A percentile compares a stretch with the other conserved stretches of the same genome.
Conservation (phyloP, 2,797 vertebrate genomes). For the Apogon talboti region DNA sequence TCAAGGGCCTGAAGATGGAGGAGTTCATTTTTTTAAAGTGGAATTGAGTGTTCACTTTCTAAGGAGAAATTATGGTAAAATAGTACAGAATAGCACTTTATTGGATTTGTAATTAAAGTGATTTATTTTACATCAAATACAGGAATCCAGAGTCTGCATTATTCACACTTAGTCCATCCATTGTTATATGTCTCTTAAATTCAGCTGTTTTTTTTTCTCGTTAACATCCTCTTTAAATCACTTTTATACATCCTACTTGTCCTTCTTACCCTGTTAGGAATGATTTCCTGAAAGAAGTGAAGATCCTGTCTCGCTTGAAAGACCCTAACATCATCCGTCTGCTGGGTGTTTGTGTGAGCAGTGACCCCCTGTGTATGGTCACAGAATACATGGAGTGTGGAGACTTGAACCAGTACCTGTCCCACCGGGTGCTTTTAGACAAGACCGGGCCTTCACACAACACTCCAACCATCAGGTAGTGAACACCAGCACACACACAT, state of each 20-base stretch:
- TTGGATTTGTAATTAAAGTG: not conserved
- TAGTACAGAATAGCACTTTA: not conserved
- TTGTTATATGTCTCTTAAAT: not conserved
- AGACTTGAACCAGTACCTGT: slow-evolving; percentile 94
- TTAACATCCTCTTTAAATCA: not conserved
- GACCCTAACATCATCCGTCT: slow-evolving; percentile 95
- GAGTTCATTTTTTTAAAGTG: not conserved
- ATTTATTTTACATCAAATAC: not conserved
- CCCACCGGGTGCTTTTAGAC: slow-evolving; percentile 88
- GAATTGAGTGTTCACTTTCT: no score
- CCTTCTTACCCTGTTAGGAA: slow-evolving; percentile 77
- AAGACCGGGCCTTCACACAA: slow-evolving; percentile 83
- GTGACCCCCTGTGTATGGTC: slow-evolving; percentile 94
- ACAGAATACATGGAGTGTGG: slow-evolving; percentile 97
- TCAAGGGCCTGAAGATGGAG: not conserved
- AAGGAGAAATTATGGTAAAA: no score
- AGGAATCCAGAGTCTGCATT: not conserved
- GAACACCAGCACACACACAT: slow-evolving; percentile 1
- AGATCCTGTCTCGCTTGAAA: slow-evolving; percentile 93
- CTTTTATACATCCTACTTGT: not conserved
- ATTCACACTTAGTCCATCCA: not conserved
- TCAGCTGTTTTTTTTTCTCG: not conserved
- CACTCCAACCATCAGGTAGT: slow-evolving; percentile 87
- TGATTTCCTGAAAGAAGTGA: slow-evolving; percentile 95
- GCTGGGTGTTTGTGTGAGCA: slow-evolving; percentile 92